phyloP scores from a whole-genome alignment of 2,888 invertebrate species.

The Caenorhabditis imperialis region DNA sequence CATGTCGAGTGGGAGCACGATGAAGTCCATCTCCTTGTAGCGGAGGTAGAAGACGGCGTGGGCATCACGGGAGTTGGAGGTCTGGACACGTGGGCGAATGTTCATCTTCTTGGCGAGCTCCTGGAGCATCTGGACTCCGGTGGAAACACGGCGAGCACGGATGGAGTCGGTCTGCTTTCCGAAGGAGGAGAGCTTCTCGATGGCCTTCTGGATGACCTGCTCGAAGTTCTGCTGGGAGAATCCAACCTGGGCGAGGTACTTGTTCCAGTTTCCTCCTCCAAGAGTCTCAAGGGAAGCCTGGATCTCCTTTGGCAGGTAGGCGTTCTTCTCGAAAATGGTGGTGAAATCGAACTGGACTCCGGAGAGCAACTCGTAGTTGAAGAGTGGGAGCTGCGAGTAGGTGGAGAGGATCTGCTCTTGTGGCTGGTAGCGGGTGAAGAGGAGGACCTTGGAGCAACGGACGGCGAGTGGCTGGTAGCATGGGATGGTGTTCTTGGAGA shows the following conservation, averaged over 20 bases:
- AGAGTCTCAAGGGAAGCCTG: constrained; percentile 55
- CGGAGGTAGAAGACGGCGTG: constrained; percentile 64
- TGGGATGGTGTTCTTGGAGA: constrained; percentile 64
- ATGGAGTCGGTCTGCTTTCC: constrained; percentile 22
- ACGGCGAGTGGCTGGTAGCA: constrained; percentile 58
- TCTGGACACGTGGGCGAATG: constrained; percentile 54
- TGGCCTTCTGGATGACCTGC: constrained; percentile 52
- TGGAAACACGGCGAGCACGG: constrained; percentile 46
- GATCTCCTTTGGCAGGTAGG: constrained; percentile 57
- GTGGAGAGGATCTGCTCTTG: constrained; percentile 42
- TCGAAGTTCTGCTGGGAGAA: constrained; percentile 67
- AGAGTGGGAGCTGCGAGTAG: constrained; percentile 61
- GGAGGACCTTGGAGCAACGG: constrained; percentile 40
- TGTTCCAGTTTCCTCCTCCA: constrained; percentile 64
- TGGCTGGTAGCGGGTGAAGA: constrained; percentile 46
- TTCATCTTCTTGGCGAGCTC: constrained; percentile 64
- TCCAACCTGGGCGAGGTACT: constrained; percentile 63
- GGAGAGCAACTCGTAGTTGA: constrained; percentile 52
- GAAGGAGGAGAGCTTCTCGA: constrained; percentile 35
- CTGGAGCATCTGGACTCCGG: constrained; percentile 53
- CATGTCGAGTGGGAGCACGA: constrained; percentile 64
- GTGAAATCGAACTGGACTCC: constrained; percentile 62
- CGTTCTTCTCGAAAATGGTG: constrained; percentile 67
- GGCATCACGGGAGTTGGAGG: constrained; percentile 29
- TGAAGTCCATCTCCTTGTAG: constrained; percentile 67